phyloP scores from a whole-genome alignment of 2,888 invertebrate genomes.

The Conomelus anceps region DNA sequence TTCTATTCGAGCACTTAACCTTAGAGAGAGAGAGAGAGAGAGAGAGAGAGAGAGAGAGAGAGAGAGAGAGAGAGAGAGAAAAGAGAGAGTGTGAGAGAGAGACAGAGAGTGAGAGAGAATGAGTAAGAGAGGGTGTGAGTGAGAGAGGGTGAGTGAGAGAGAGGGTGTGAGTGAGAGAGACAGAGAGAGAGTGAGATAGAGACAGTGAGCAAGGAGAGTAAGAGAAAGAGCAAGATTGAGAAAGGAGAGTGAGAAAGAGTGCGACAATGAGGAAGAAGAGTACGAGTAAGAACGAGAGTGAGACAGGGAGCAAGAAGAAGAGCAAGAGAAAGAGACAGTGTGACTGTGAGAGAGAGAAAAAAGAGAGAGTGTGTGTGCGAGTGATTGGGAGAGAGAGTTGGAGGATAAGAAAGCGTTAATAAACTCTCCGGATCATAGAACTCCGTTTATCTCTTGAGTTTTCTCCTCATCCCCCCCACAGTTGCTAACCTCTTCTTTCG shows the following conservation, averaged over 20 bases:
- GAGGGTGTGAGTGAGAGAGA: conserved; percentile 5
- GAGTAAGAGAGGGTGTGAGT: conserved; percentile 3
- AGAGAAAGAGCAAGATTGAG: not conserved
- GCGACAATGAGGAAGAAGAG: not conserved
- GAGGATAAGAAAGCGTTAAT: no score
- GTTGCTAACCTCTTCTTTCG: not conserved
- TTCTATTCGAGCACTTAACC: no score
- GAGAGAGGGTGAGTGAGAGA: conserved; percentile 12
- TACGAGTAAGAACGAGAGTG: not conserved
- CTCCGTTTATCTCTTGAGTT: no score
- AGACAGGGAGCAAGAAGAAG: not conserved
- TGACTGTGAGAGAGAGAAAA: no score
- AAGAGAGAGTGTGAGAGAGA: not conserved
- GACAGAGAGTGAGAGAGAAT: not conserved
- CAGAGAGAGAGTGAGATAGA: conserved; percentile 8
- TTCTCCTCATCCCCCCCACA: no score
- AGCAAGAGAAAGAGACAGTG: not conserved
- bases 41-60: no score
- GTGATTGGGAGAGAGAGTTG: no score
- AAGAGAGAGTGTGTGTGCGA: no score
- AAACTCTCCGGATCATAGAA: no score
- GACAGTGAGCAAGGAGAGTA: not conserved
- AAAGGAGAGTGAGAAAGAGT: not conserved
- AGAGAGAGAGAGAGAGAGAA: no score
- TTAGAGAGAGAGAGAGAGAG: no score